Evolutionary conservation across 1,140 invertebrate genomes (phyloP), one percentile per base, ranked within the genome.

Genomic region (Calycopis cecrops): DNA sequence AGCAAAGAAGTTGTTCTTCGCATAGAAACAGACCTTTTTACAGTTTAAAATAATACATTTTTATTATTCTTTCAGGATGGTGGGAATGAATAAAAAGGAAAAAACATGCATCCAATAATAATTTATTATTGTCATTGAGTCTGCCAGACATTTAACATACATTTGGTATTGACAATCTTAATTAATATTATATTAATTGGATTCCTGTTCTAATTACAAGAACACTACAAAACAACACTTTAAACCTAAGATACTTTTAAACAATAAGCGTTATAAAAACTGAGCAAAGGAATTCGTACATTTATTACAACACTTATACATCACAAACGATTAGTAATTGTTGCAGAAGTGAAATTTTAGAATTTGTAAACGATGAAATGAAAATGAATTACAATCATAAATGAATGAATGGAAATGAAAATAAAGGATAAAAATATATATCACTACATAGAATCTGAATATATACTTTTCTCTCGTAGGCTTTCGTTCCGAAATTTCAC

Each of bases 151-250:
- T 44, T 44, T 16, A 44, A 44, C 17, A 44, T 44, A 44, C 40
- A 44, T 44, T 44, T 44, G 40, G 40, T 44, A 44, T 44, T 44
- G 40, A 44, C 40, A 44, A 44, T 44, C 16, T 44, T 40, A 28
- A 28, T 28, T 3, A 3, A 28, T 28, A 28, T 3, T 28, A 28
- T 28, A 28, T 16, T 44, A 44, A 44, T 16, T 44, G 40, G 12
- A 14, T 44, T 44, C 16, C 40, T 44, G 17, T 44, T 44, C 40
- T 16, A 44, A 44, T 44, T 44, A 44, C 40, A 44, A 28, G 21
- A 16, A 44, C 4, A 40, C 12, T 16, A 40, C 40, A 44, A 16
- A 14, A 16, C 40, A 44, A 4, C 14, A n/a, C 12, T 40, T 12
- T 40, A n/a, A 12, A 40, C 7, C 8, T 40, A 12, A 38, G 37